Evolutionary conservation across 2,113 vertebrate genomes (phyloP), one percentile per base, ranked within the genome.

Genomic region (Peromyscus maniculatus): DNA sequence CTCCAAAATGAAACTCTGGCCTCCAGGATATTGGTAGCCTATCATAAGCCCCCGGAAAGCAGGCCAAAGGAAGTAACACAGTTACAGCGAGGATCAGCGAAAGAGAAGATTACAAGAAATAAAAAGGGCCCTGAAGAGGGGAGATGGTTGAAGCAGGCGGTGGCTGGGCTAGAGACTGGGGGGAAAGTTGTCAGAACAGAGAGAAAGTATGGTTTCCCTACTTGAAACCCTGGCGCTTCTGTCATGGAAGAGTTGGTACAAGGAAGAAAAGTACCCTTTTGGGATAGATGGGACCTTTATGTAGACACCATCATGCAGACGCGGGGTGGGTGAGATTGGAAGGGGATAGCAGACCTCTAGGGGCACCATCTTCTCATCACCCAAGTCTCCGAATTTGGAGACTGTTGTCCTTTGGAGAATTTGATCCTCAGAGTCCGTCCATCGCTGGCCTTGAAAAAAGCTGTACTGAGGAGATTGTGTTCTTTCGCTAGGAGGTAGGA

Each of bases 341-440:
- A 93, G 24, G 4, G 33, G 26, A 75, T 72, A 62, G 46, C 12
- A 80, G n/a, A 77, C 10, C 46, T 87, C 36, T 22, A 72, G 66
- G 19, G 17, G 55, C 52, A 75, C 21, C 22, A 28, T 69, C 67
- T 89, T 59, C 62, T 93, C 39, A 87, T 39, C 79, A 78, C 72
- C 5, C n/a, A 74, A 72, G 72, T 59, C 80, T 95, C 8, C 17
- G 3, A 55, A 59, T 90, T 74, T 87, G 15, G 28, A 12, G 19
- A 55, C 72, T 91, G 8, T 90, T 46, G n/a, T 95, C 72, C 69
- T 94, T 72, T 90, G 84, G 15, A 33, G 62, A 87, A 92, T 82
- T 94, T 33, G 66, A 52, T 88, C 87, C 57, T 83, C 31, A 71
- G 91, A 95, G 74, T 28, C 72, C 79, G 82, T 89, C 69, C 49